A percentile compares a stretch with the other conserved stretches of the same genome.
These are phyloP conservation scores for Paedocypris sp. DNA, from an alignment of 2,113 vertebrate genomes.

Conservation along the genomic window DNA sequence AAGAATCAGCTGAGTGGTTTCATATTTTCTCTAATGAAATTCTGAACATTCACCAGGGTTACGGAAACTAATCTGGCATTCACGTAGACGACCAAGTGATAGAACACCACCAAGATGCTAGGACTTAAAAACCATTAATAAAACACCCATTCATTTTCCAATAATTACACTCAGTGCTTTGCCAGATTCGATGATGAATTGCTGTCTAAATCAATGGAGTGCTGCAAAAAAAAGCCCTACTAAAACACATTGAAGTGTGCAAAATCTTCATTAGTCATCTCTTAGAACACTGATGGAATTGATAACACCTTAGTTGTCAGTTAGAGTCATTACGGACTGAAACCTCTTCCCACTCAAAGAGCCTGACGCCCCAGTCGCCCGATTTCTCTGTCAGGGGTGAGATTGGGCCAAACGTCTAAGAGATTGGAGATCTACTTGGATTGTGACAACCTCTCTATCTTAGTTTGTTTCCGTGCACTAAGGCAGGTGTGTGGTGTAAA, in stretches of 20 bases:
- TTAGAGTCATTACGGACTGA: not conserved
- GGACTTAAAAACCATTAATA: constrained; percentile 3
- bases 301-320: constrained; percentile 9
- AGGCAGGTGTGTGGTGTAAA: constrained; percentile 12
- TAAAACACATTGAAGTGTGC: not conserved
- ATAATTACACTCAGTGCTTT: not conserved
- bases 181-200: not conserved
- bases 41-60: not conserved
- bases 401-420: not conserved
- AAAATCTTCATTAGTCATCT: constrained; percentile 11
- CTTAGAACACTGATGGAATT: not conserved
- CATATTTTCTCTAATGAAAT: not conserved
- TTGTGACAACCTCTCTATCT: constrained; percentile 19
- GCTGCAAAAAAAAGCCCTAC: not conserved
- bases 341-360: not conserved
- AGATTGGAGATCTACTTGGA: constrained; percentile 7
- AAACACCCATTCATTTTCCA: not conserved
- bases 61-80: not conserved
- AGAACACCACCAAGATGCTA: not conserved
- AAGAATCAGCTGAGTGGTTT: not conserved
- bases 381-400: not conserved
- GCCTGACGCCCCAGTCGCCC: not conserved
- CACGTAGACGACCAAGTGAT: not conserved
- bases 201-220: not conserved
- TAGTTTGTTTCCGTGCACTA: not conserved